phyloP scores from a whole-genome alignment of 2,888 invertebrate genomes.

The Ophonus ardosiacus region DNA sequence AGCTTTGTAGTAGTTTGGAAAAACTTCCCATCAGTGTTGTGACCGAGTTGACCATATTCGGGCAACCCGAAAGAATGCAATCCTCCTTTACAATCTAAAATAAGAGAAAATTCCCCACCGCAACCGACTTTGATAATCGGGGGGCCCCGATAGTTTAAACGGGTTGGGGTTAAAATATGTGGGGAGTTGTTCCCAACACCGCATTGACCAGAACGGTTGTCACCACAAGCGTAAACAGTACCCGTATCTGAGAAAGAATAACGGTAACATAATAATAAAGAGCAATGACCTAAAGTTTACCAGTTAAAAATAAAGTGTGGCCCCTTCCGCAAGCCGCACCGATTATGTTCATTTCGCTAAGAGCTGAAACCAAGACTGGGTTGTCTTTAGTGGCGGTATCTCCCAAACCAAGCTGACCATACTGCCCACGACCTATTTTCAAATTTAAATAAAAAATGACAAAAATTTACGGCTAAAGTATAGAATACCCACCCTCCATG shows the following conservation, averaged over 20 bases:
- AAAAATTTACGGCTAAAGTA: conserved; percentile 76
- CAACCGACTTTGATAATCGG: conserved; percentile 87
- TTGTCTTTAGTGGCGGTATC: conserved; percentile 85
- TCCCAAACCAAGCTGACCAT: conserved; percentile 91
- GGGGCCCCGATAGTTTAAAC: conserved; percentile 87
- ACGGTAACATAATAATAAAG: background rate
- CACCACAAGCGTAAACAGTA: conserved; percentile 92
- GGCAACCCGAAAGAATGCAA: conserved; percentile 95
- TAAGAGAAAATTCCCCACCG: conserved; percentile 95
- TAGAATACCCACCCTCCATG: no score
- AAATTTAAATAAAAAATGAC: conserved; percentile 40
- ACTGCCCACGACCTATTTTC: conserved; percentile 83
- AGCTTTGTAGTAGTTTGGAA: conserved; percentile 94
- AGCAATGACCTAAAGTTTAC: conserved; percentile 71
- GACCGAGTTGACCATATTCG: conserved; percentile 95
- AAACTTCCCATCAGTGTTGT: conserved; percentile 96
- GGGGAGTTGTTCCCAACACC: conserved; percentile 86
- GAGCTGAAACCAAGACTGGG: conserved; percentile 86
- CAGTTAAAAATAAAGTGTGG: conserved; percentile 92
- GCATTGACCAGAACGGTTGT: conserved; percentile 95
- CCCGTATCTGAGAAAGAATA: conserved; percentile 82
- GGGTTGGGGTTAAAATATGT: conserved; percentile 78
- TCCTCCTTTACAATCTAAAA: conserved; percentile 92
- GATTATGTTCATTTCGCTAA: conserved; percentile 88
- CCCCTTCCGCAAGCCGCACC: conserved; percentile 92